Evolutionary conservation across 1,140 invertebrate species (phyloP), one percentile per base, ranked within the genome.

Genomic region (Neocloeon triangulifer): DNA sequence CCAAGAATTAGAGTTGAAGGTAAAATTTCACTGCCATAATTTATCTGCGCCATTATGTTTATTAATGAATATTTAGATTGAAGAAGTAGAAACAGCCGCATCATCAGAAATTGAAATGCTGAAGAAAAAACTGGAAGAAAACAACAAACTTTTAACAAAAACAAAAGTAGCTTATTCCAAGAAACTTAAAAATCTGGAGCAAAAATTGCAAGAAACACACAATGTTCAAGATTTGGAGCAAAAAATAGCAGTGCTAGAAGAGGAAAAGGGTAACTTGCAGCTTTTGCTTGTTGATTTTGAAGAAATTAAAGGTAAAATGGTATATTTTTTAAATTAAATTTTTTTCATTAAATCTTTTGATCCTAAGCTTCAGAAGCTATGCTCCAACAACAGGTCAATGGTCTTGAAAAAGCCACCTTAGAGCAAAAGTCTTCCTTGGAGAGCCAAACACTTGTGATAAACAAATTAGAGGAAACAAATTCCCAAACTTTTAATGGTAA

Each of bases 181-280:
- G 4, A 51, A 44, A 37, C 37, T 52, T 12, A 35, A 25, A 0
- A 44, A 52, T 14, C 28, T 53, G 13, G 47, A 52, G 27, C 43
- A 38, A 30, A 22, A 44, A 10, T 20, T 53, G 5, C 43, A 49
- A 25, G 38, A 33, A 5, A 43, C 49, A 3, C 35, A 12, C 26
- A 9, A 37, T 43, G 28, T 35, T 46, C 26, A 41, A 42, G 48
- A 50, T 40, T 45, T 57, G 43, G 47, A 55, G 45, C 39, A 61
- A 18, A 58, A 65, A 44, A 56, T 69, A 32, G 69, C 72, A 28
- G 70, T 82, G 48, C 55, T 88, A 30, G 81, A 88, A 56, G 80
- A 86, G 50, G 80, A 85, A 56, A 89, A 81, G 60, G 78, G 76
- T 51, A 84, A 79, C 53, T 64, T 82, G 45, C 75, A 81, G 53